phyloP scores from a whole-genome alignment of 2,888 invertebrate species.

The Lysandra bellargus region DNA sequence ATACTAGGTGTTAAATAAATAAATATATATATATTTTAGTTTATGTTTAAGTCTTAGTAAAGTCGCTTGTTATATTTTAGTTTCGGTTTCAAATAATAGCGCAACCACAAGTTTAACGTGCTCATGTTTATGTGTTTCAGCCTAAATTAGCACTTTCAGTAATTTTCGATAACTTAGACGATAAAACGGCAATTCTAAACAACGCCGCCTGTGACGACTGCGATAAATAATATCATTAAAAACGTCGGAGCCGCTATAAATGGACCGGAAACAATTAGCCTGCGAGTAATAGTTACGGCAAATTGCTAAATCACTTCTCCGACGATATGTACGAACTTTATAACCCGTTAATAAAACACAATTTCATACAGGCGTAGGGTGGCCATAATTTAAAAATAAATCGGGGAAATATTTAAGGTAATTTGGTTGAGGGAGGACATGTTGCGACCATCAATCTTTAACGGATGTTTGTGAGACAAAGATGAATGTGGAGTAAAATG shows the following conservation, averaged over 20 bases:
- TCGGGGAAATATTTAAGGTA: constrained; percentile 30
- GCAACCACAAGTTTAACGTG: neutral
- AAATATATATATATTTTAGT: too few relatives aligned
- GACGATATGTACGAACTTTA: constrained; percentile 74
- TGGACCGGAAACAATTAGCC: constrained; percentile 71
- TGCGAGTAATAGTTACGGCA: constrained; percentile 60
- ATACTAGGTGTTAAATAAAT: too few relatives aligned
- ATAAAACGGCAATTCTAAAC: constrained; percentile 26
- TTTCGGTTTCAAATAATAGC: neutral
- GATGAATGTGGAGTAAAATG: constrained; percentile 32
- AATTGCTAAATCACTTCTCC: constrained; percentile 60
- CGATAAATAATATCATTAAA: constrained; percentile 25
- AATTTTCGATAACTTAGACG: constrained; percentile 5
- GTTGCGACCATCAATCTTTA: constrained; percentile 32
- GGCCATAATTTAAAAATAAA: constrained; percentile 31
- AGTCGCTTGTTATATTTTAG: neutral
- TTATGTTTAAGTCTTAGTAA: neutral
- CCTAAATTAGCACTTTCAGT: neutral
- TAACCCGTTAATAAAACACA: constrained; percentile 78
- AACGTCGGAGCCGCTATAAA: constrained; percentile 40
- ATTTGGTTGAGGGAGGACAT: constrained; percentile 27
- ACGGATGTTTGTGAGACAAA: constrained; percentile 31
- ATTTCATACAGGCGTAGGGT: constrained; percentile 66
- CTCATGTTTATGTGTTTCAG: neutral
- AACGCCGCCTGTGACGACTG: constrained; percentile 21